Evolutionary conservation across 2,113 vertebrate species (phyloP).

Genomic region (Dipodomys merriami): DNA sequence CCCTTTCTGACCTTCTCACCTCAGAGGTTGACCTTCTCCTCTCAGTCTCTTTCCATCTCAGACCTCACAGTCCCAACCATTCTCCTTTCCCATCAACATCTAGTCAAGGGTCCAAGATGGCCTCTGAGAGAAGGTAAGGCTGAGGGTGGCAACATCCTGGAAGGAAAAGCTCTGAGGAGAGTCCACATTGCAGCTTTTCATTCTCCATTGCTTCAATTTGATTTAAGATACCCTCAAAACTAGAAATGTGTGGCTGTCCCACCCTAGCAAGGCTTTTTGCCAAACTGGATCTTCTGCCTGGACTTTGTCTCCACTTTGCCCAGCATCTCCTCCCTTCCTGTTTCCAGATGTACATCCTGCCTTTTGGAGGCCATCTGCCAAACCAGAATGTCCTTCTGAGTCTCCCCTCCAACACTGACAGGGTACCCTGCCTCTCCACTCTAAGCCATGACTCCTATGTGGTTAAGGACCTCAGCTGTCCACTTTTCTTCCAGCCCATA

Average conservation of each 20-base stretch:
- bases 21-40: not conserved
- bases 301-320: not conserved
- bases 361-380: not conserved
- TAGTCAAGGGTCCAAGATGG: not conserved
- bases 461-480: not conserved
- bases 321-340: not conserved
- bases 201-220: fast-evolving
- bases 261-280: not conserved
- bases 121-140: not conserved
- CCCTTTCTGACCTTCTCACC: not conserved
- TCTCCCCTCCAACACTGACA: not conserved
- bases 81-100: not conserved
- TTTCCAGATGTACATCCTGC: not conserved
- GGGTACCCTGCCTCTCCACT: not conserved
- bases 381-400: not conserved
- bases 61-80: not conserved
- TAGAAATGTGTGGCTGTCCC: not conserved
- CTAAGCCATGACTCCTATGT: not conserved
- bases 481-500: not conserved
- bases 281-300: not conserved
- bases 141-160: not conserved
- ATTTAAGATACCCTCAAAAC: not conserved
- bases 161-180: not conserved
- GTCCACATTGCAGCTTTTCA: not conserved
- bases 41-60: not conserved